Conservation (phyloP, 92 coral and sea anemone genomes). For the Epizoanthus fatuus region DNA sequence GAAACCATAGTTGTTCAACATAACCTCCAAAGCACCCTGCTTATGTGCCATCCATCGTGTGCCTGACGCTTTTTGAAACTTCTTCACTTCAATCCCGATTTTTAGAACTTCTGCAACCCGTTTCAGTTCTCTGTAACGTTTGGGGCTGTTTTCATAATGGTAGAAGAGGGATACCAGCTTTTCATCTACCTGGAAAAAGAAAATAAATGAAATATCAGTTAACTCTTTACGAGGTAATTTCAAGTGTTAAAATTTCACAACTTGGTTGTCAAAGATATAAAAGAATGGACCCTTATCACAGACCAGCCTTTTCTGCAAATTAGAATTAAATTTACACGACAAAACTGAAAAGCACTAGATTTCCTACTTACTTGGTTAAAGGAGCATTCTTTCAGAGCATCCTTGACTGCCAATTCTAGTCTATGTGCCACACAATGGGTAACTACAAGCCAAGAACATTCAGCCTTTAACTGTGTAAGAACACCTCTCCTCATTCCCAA, state of each 20-base stretch:
- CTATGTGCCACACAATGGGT: slow-evolving; percentile 34
- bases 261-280: not conserved
- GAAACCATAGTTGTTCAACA: slow-evolving; percentile 26
- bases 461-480: slow-evolving; percentile 30
- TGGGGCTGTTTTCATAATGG: slow-evolving; percentile 35
- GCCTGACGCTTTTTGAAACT: slow-evolving; percentile 28
- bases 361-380: slow-evolving; percentile 26
- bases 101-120: slow-evolving; percentile 12
- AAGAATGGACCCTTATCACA: not conserved
- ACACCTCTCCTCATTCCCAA: slow-evolving; percentile 12
- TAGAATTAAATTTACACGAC: too few relatives aligned
- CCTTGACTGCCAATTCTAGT: slow-evolving; percentile 32
- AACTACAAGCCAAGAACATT: slow-evolving; percentile 23
- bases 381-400: slow-evolving; percentile 32
- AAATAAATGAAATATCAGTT: not conserved
- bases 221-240: not conserved
- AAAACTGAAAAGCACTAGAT: too few relatives aligned
- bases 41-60: slow-evolving; percentile 30
- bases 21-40: slow-evolving; percentile 33
- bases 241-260: not conserved
- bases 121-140: slow-evolving; percentile 25
- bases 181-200: slow-evolving; percentile 16
- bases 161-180: slow-evolving; percentile 21
- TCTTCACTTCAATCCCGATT: slow-evolving; percentile 8
- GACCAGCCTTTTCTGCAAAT: too few relatives aligned